phyloP scores from a whole-genome alignment of 2,113 vertebrate genomes.

The Hemibagrus wyckioides region DNA sequence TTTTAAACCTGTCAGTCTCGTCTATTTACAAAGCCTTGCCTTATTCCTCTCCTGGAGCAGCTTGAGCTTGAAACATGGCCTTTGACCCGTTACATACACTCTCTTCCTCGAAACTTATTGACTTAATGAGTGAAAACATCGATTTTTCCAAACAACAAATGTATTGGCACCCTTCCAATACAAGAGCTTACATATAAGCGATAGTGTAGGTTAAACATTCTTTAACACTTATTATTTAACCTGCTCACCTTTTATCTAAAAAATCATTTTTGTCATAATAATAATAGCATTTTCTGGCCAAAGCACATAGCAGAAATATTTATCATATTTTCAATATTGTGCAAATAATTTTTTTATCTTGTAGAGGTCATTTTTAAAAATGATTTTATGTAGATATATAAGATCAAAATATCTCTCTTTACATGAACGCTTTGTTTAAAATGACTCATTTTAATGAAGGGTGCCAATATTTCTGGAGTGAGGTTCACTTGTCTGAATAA shows the following conservation, averaged over 20 bases:
- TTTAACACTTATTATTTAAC: no score
- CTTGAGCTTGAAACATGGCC: conserved; percentile 36
- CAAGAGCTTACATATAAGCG: no score
- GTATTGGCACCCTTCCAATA: background rate
- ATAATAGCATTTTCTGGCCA: background rate
- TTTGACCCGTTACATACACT: conserved; percentile 30
- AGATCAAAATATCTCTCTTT: background rate
- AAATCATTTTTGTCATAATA: background rate
- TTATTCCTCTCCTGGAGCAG: conserved; percentile 18
- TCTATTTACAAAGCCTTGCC: background rate
- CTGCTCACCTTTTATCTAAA: background rate
- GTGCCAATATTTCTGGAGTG: background rate
- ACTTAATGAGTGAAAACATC: background rate
- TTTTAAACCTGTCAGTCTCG: background rate
- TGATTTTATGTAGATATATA: background rate
- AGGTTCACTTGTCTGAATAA: background rate
- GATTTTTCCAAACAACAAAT: background rate
- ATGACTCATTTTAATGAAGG: background rate
- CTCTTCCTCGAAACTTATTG: background rate
- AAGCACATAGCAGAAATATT: background rate
- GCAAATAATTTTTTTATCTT: background rate
- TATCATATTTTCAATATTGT: background rate
- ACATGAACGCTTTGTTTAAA: background rate
- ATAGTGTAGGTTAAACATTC: background rate
- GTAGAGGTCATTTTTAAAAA: background rate